Evolutionary conservation across 2,888 invertebrate species (phyloP), one percentile per base, ranked within the genome.

Genomic region (Candidula unifasciata): DNA sequence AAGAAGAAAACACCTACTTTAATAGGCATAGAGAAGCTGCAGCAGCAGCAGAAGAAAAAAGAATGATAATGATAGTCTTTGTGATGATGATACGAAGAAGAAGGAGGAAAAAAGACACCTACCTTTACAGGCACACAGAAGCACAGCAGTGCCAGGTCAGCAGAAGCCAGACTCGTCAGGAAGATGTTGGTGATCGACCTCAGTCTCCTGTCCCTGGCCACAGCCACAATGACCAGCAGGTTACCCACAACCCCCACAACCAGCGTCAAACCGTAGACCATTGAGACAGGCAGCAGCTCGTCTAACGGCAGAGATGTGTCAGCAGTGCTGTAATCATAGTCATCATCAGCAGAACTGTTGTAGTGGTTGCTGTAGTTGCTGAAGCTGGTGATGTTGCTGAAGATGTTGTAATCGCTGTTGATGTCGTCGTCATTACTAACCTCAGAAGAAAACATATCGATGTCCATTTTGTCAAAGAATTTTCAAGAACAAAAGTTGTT

Each of bases 81-180:
- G 10, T 1, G 21, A 60, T 18, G 3, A 60, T 24, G 5, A 60
- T 18, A 60, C 21, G 18, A 24, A n/a, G 6, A n/a, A 18, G n/a
- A n/a, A n/a, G n/a, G n/a, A 54, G 18, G 13, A n/a, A n/a, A n/a
- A n/a, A n/a, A n/a, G n/a, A n/a, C n/a, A 52, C 84, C 82, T 30
- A 86, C 86, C 86, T 86, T 86, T n/a, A 86, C 84, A 6, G 86
- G 86, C 1, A 86, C 86, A 54, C 86, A 86, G 71, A 86, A 82
- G 37, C 60, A 69, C 35, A 86, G 80, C 24, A 86, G 44, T 5
- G 82, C 82, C 33, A 86, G 73, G 71, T 86, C 86, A 2, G 86
- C 86, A 35, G 82, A 82, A 30, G 86, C 86, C 27, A 86, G 71
- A 5, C 84, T 84, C 24, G 86, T 84, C 82, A 86, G 74, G 37